Conservation (phyloP, 2,888 invertebrate genomes). For the Tenthredo notha region DNA sequence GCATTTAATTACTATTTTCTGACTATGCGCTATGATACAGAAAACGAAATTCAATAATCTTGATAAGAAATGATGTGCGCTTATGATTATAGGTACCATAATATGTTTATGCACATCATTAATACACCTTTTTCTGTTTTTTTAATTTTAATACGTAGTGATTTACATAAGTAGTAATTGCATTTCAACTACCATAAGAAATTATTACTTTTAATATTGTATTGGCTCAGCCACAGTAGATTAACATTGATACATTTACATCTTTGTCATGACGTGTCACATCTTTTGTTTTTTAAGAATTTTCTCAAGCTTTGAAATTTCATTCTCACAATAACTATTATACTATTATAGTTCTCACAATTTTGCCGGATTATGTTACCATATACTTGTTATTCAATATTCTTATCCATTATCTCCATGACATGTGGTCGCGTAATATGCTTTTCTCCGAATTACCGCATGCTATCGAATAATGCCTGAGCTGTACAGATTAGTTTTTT, state of each 20-base stretch:
- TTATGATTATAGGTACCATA: constrained; percentile 29
- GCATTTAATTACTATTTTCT: constrained; percentile 33
- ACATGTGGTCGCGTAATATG: background rate
- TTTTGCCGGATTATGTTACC: background rate
- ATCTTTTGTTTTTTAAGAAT: background rate
- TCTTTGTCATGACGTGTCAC: background rate
- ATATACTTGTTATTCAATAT: background rate
- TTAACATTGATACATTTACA: background rate
- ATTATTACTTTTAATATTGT: constrained; percentile 12
- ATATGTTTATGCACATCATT: constrained; percentile 8
- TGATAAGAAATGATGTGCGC: constrained; percentile 29
- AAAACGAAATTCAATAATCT: constrained; percentile 9
- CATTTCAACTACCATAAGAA: background rate
- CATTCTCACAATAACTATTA: background rate
- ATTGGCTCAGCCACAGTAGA: constrained; percentile 14
- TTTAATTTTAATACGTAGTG: background rate
- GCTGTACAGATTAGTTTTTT: background rate
- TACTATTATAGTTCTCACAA: background rate
- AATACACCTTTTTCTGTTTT: background rate
- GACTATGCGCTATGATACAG: constrained; percentile 17
- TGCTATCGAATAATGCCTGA: background rate
- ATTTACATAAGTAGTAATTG: constrained; percentile 17
- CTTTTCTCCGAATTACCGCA: background rate
- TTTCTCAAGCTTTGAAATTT: background rate
- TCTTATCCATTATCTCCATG: background rate